Conservation (phyloP, 1,140 invertebrate genomes). For the Tachypleus tridentatus region DNA sequence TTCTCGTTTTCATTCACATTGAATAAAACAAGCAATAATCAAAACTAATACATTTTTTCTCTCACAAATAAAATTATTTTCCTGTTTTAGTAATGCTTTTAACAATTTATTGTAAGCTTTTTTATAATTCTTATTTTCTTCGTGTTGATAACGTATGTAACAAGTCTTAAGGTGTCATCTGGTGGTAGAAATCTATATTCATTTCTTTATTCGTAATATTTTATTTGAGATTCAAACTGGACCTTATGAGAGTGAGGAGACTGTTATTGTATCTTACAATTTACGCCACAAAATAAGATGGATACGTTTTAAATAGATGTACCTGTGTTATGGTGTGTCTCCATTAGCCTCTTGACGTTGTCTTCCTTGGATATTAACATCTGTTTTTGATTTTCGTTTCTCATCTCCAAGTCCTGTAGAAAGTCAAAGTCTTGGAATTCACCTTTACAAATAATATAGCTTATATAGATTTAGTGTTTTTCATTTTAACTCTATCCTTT, state of each 20-base stretch:
- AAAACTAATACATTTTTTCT: no score
- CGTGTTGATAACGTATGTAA: neutral
- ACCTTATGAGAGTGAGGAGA: neutral
- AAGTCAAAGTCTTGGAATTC: neutral
- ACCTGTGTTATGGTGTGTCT: slow-evolving; percentile 95
- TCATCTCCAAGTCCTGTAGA: slow-evolving; percentile 74
- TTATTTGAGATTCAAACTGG: neutral
- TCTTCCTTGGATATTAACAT: slow-evolving; percentile 89
- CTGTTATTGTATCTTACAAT: neutral
- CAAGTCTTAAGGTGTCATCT: neutral
- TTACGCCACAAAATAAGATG: neutral
- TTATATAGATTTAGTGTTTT: neutral
- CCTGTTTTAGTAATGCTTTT: no score
- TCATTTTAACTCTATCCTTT: neutral
- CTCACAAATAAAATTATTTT: no score
- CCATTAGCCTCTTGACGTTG: slow-evolving; percentile 94
- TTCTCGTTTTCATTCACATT: no score
- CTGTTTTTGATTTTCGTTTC: slow-evolving; percentile 96
- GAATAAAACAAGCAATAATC: no score
- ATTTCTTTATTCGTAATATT: neutral
- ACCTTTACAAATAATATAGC: neutral
- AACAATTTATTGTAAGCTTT: no score
- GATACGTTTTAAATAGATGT: slow-evolving; percentile 45
- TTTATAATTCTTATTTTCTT: neutral
- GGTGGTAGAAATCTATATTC: neutral